Evolutionary conservation across 2,113 vertebrate species (phyloP), one percentile per base, ranked within the genome.

Genomic region (Rissa tridactyla): DNA sequence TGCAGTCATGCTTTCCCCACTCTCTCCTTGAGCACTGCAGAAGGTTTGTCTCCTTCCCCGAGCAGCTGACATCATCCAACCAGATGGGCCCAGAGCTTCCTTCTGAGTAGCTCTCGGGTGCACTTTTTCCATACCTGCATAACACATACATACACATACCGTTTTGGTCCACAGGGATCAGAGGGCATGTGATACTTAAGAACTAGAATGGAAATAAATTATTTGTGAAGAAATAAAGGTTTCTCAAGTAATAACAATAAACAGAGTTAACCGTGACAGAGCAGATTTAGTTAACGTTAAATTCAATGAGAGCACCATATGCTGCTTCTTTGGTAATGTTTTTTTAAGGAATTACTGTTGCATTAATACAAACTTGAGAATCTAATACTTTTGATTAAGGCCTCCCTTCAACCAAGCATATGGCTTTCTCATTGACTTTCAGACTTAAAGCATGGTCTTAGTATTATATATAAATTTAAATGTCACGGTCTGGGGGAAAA

Each of bases 1-100:
- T 98, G 97, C 99, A 99, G 98, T 99, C 98, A 3, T 99, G 99
- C 68, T 91, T 97, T 61, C 99, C 98, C 99, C 99, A 99, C 54
- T 98, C 98, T 66, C 96, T 96, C 88, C 92, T 97, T 42, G 97
- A 98, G 81, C 99, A 99, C 46, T 99, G 98, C 60, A 98, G 83
- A 9, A 99, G 91, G 46, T 98, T 96, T 9, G 98, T 96, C 91
- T 99, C 99, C 96, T 98, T 99, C 82, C 99, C 99, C 0, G 98
- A 98, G 96, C 99, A 99, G 96, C 96, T 98, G 91, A 99, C 98
- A 22, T 99, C 99, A 60, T 99, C 99, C 98, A 99, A 57, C 96
- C 99, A 98, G 96, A 99, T 99, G 40, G 98, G 98, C 92, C 98
- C 98, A 4, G 94, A 58, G 38, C 97, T 97, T 81, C 91, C 97